These are phyloP conservation scores for Ptychobarbus kaznakovi DNA, from an alignment of 2,797 vertebrate species.

Conservation along the genomic window DNA sequence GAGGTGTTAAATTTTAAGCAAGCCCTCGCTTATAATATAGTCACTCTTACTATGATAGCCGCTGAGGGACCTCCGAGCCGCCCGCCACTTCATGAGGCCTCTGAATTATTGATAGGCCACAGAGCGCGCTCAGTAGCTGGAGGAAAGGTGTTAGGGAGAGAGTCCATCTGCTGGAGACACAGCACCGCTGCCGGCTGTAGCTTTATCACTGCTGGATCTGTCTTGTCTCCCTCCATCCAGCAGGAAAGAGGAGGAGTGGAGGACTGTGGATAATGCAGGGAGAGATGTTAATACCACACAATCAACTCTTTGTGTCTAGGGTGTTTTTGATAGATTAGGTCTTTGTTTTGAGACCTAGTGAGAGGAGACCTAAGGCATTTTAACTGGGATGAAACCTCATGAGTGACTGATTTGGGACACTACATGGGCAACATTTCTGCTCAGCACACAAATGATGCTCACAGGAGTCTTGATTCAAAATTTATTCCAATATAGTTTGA, in stretches of 20 bases:
- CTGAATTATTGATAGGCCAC: constrained; percentile 29
- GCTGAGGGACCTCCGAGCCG: not conserved
- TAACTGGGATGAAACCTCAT: not conserved
- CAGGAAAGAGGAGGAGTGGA: not conserved
- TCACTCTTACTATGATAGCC: not conserved
- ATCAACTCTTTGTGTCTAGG: not conserved
- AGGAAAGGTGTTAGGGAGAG: constrained; percentile 4
- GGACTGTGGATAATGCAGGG: not conserved
- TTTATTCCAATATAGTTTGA: not conserved
- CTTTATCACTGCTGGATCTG: not conserved
- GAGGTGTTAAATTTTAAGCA: not conserved
- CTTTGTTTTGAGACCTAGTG: not conserved
- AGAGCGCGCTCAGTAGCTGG: not conserved
- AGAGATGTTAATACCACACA: constrained; percentile 3
- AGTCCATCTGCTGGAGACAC: constrained; percentile 10
- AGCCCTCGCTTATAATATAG: not conserved
- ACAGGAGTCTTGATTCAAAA: not conserved
- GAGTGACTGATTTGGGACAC: not conserved
- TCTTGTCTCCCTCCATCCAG: not conserved
- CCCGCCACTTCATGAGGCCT: not conserved
- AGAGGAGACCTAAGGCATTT: not conserved
- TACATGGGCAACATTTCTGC: not conserved
- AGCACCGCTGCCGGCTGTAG: not conserved
- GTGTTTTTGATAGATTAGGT: not conserved
- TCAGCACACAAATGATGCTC: not conserved